These are phyloP conservation scores for Scaptomyza polygonia DNA, from an alignment of 2,888 invertebrate species.

Conservation along the genomic window DNA sequence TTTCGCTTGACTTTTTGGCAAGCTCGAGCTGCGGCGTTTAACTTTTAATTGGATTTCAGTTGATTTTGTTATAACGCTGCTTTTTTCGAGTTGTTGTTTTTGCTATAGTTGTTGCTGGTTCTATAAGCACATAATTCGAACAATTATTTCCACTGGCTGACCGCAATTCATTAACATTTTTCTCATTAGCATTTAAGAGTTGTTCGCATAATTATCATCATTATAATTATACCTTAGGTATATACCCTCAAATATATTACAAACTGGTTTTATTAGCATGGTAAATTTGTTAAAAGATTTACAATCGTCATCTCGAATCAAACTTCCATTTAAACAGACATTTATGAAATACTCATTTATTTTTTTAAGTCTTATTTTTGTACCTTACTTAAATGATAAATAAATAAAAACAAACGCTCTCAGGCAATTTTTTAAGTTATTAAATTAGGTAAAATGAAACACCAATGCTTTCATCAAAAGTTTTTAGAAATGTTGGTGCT, in stretches of 20 bases:
- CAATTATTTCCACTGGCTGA: slow-evolving; percentile 59
- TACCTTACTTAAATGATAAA: too few relatives aligned
- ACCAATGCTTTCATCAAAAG: slow-evolving; percentile 3
- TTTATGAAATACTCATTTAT: too few relatives aligned
- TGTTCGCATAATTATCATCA: slow-evolving; percentile 39
- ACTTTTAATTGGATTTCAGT: slow-evolving; percentile 74
- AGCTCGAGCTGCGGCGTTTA: slow-evolving; percentile 43
- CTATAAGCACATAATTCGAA: slow-evolving; percentile 56
- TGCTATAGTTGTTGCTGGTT: slow-evolving; percentile 17
- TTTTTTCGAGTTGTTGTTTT: not conserved
- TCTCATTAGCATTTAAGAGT: slow-evolving; percentile 40
- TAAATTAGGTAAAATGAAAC: too few relatives aligned
- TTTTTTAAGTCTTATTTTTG: too few relatives aligned
- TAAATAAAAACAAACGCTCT: too few relatives aligned
- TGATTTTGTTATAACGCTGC: slow-evolving; percentile 44
- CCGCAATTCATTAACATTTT: slow-evolving; percentile 59
- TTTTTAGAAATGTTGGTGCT: slow-evolving; percentile 5
- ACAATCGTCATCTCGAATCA: not conserved
- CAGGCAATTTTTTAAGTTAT: too few relatives aligned
- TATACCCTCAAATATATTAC: slow-evolving; percentile 1
- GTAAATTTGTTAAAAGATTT: not conserved
- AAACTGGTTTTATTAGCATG: not conserved
- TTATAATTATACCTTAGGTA: slow-evolving; percentile 10
- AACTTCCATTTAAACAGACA: too few relatives aligned
- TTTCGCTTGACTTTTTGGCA: slow-evolving; percentile 51